phyloP scores from a whole-genome alignment of 2,888 invertebrate genomes.

The Hemicrepidius hirtus region DNA sequence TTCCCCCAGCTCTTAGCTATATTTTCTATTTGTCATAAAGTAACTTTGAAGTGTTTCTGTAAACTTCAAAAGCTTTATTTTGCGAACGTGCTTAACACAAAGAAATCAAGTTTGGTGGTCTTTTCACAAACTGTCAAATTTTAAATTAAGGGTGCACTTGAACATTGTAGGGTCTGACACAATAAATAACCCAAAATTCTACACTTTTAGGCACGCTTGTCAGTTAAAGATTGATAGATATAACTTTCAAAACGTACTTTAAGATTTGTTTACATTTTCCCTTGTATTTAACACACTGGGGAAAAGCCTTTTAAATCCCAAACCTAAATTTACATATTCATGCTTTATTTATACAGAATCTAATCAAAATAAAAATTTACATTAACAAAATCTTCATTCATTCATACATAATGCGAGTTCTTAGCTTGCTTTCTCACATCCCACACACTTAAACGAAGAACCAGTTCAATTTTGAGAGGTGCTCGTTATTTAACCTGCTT shows the following conservation, averaged over 20 bases:
- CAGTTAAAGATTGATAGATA: neutral
- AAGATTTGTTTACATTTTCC: too few relatives aligned
- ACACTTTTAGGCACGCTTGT: slow-evolving; percentile 1
- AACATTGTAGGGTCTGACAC: neutral
- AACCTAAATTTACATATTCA: too few relatives aligned
- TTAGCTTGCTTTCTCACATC: slow-evolving; percentile 30
- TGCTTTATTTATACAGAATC: too few relatives aligned
- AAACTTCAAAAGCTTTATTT: slow-evolving; percentile 12
- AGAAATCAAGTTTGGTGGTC: neutral
- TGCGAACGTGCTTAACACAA: slow-evolving; percentile 27
- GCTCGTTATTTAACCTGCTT: slow-evolving; percentile 35
- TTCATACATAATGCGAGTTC: slow-evolving; percentile 15
- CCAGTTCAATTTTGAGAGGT: slow-evolving; percentile 45
- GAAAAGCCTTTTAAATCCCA: too few relatives aligned
- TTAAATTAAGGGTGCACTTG: neutral
- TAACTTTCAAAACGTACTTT: too few relatives aligned
- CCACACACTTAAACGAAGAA: slow-evolving; percentile 44
- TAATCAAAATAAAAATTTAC: neutral
- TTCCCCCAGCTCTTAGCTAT: too few relatives aligned
- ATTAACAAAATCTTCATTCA: slow-evolving; percentile 4
- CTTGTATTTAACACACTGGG: too few relatives aligned
- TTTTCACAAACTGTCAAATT: slow-evolving; percentile 9
- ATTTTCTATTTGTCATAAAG: too few relatives aligned
- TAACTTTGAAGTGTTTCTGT: neutral
- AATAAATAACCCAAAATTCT: slow-evolving; percentile 18